phyloP scores from a whole-genome alignment of 2,888 invertebrate genomes.

The Parapristionchus giblindavisi region DNA sequence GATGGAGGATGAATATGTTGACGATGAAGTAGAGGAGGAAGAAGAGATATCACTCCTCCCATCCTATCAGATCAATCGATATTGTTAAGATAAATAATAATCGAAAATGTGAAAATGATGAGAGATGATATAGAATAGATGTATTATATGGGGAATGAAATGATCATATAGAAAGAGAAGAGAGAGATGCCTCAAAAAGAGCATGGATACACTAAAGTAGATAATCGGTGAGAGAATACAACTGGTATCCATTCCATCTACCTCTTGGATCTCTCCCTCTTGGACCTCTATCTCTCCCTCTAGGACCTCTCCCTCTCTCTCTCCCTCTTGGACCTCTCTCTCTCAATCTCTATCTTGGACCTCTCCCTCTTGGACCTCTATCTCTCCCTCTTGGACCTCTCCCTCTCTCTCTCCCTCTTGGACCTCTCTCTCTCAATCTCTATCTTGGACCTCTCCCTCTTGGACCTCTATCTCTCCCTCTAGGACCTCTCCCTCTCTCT shows the following conservation, averaged over 20 bases:
- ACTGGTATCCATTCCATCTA: constrained; percentile 8
- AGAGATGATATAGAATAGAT: too few species aligned
- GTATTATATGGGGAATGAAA: too few species aligned
- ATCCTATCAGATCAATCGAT: constrained; percentile 45
- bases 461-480: background rate
- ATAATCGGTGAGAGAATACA: too few species aligned
- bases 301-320: background rate
- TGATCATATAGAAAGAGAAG: too few species aligned
- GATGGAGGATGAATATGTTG: constrained; percentile 25
- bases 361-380: background rate
- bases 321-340: background rate
- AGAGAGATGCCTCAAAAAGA: too few species aligned
- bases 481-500: background rate
- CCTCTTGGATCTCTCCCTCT: too few species aligned
- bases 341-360: background rate
- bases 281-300: background rate
- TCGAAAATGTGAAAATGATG: too few species aligned
- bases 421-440: background rate
- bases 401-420: background rate
- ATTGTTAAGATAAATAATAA: too few species aligned
- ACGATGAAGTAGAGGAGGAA: constrained; percentile 17
- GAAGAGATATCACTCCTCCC: constrained; percentile 56
- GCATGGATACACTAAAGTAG: too few species aligned
- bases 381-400: background rate
- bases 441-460: background rate